Conservation (phyloP, 2,888 invertebrate species). For the Cacoxenus indagator region DNA sequence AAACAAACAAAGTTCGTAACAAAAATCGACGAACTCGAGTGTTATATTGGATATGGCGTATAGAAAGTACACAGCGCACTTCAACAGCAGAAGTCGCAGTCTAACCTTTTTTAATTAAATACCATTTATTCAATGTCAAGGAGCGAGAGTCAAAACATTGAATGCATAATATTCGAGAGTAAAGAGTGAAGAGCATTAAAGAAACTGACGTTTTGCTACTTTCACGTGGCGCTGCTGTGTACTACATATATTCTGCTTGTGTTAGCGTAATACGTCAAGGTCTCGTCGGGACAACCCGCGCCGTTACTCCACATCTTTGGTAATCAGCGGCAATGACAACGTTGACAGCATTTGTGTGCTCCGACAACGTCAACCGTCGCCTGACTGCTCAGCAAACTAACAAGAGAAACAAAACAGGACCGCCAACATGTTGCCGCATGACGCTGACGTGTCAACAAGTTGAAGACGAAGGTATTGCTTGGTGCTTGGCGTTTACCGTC, state of each 20-base stretch:
- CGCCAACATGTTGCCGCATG: conserved; percentile 22
- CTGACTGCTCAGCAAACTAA: too few species aligned
- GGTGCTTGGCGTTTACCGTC: background rate
- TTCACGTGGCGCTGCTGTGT: too few species aligned
- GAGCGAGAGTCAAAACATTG: conserved; percentile 42
- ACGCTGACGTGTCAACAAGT: conserved; percentile 57
- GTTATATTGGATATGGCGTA: background rate
- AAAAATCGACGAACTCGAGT: too few species aligned
- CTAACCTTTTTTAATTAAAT: conserved; percentile 52
- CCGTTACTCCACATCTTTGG: too few species aligned
- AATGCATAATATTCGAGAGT: conserved; percentile 18
- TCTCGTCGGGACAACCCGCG: background rate
- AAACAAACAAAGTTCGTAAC: too few species aligned
- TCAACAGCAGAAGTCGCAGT: background rate
- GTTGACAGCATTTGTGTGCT: too few species aligned
- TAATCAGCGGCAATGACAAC: too few species aligned
- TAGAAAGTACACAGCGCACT: background rate
- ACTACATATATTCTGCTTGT: too few species aligned
- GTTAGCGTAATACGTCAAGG: background rate
- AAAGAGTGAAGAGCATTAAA: background rate
- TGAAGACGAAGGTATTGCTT: conserved; percentile 46
- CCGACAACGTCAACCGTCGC: conserved; percentile 16
- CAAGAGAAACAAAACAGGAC: conserved; percentile 35
- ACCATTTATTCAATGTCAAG: conserved; percentile 50
- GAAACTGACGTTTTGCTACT: background rate